Evolutionary conservation across 2,113 vertebrate genomes (phyloP), one percentile per base, ranked within the genome.

Genomic region (Fregetta grallaria): DNA sequence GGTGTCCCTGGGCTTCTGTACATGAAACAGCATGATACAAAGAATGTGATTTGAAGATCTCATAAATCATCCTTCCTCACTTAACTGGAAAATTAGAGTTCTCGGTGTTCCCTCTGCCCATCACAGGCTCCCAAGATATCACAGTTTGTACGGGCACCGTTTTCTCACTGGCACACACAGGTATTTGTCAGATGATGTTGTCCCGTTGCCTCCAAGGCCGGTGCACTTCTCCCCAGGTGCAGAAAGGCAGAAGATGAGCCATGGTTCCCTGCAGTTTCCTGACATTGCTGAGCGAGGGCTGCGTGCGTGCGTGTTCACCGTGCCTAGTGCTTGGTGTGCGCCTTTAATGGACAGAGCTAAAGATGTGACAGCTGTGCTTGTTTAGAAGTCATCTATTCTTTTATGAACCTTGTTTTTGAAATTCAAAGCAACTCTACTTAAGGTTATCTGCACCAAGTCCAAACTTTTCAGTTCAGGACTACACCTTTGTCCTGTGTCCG

Each of bases 281-380:
- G 49, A 36, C 34, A 11, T 34, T 61, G 67, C 68, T 14, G 40
- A 45, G 61, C 6, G 1, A 81, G 44, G n/a, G 7, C 71, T 52
- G 66, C 3, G 0, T 21, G 40, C 1, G 1, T 25, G 36, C 0
- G 0, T 40, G 25, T 13, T 29, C 0, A 0, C 30, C 5, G 3
- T 61, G n/a, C 11, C 59, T 26, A 26, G 59, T 42, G 53, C 49
- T 65, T 1, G 0, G 23, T 56, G 45, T 0, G 0, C 6, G 18
- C 42, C 70, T 58, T 40, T 44, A 27, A 62, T 3, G 38, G 34
- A 12, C 25, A 15, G 59, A 45, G 42, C 55, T 70, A 40, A 47
- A n/a, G 72, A 36, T 10, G 34, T 11, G 42, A 72, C 66, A 45
- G 25, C 63, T 81, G 63, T 4, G 15, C 70, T 72, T 78, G 18